A percentile compares a stretch with the other conserved stretches of the same genome.
Conservation (phyloP, 2,888 invertebrate species). For the Choristoneura rosaceana region DNA sequence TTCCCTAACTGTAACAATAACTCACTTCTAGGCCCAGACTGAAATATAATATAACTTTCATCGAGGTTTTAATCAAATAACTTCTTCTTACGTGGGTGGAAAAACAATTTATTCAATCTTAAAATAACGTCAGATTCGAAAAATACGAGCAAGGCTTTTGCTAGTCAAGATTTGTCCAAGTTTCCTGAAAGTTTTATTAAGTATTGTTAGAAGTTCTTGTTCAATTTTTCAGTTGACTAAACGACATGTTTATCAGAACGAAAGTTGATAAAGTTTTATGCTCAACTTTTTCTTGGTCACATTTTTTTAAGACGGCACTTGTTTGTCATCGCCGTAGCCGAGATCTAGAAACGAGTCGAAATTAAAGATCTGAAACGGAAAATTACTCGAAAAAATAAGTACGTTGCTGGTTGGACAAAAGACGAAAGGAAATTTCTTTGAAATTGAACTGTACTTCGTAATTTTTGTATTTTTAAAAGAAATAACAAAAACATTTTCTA, state of each 20-base stretch:
- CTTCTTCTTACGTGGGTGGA: background rate
- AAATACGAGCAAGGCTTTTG: background rate
- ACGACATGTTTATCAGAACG: background rate
- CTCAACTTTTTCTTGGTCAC: too few relatives aligned
- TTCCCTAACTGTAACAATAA: background rate
- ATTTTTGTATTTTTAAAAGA: too few relatives aligned
- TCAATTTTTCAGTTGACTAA: background rate
- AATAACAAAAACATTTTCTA: too few relatives aligned
- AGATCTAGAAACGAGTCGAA: too few relatives aligned
- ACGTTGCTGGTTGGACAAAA: too few relatives aligned
- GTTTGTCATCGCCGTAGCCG: too few relatives aligned
- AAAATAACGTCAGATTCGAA: background rate
- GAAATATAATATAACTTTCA: background rate
- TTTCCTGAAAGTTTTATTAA: background rate
- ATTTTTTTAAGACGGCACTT: too few relatives aligned
- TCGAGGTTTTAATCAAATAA: background rate
- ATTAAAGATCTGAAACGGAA: too few relatives aligned
- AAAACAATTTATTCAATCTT: background rate
- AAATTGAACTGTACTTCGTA: too few relatives aligned
- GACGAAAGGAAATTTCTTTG: too few relatives aligned
- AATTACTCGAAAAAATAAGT: too few relatives aligned
- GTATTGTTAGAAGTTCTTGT: background rate
- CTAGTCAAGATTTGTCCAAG: background rate
- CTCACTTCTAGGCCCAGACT: background rate
- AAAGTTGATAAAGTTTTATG: background rate